Conservation (phyloP, 1,140 invertebrate species). For the Archivesica marissinica region DNA sequence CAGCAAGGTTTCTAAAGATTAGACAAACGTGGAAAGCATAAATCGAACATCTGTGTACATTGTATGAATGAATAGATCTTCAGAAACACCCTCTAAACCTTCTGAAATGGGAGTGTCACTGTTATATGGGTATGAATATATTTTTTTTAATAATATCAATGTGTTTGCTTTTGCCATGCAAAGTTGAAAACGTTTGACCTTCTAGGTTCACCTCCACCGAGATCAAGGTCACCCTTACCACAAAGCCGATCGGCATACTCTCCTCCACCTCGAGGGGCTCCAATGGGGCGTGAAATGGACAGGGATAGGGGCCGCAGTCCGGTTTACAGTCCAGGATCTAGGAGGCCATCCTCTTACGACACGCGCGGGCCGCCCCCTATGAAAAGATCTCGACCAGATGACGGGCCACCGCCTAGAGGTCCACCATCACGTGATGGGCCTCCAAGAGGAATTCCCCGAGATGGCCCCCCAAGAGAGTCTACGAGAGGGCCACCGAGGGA, state of each 20-base stretch:
- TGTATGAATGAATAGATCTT: too few relatives aligned
- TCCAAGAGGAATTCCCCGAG: slow-evolving; percentile 12
- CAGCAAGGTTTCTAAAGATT: too few relatives aligned
- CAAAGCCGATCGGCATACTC: slow-evolving; percentile 21
- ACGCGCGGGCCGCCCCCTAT: slow-evolving; percentile 62
- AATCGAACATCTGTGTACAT: too few relatives aligned
- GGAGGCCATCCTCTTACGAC: slow-evolving; percentile 61
- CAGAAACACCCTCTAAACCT: too few relatives aligned
- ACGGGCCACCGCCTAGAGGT: neutral
- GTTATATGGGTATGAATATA: neutral
- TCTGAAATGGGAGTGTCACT: too few relatives aligned
- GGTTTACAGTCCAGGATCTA: slow-evolving; percentile 48
- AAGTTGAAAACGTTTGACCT: slow-evolving; percentile 6
- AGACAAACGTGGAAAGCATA: too few relatives aligned
- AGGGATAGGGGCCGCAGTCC: slow-evolving; percentile 57
- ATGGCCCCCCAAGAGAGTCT: neutral
- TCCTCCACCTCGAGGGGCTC: slow-evolving; percentile 39
- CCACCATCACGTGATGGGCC: neutral
- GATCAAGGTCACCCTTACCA: slow-evolving; percentile 45
- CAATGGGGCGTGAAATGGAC: slow-evolving; percentile 45
- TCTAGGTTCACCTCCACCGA: slow-evolving; percentile 51
- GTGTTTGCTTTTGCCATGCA: neutral
- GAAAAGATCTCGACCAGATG: slow-evolving; percentile 63
- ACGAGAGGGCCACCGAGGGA: slow-evolving; percentile 30
- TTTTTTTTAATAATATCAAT: neutral